Evolutionary conservation across 2,888 invertebrate genomes (phyloP), one percentile per base, ranked within the genome.

Genomic region (Lasioglossum villosulum): DNA sequence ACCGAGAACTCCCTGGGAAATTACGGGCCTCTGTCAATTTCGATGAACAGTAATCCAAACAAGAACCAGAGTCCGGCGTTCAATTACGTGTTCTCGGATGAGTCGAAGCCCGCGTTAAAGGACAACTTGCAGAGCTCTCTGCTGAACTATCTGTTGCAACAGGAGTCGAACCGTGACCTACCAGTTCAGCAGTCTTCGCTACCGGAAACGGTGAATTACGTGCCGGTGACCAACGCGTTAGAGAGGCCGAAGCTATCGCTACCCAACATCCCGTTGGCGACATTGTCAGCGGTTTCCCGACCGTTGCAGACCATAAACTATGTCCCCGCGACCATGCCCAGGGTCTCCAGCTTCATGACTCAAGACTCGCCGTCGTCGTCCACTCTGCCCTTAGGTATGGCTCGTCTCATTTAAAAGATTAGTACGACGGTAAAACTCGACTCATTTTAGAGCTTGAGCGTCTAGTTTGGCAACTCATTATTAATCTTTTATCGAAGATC

Each of bases 281-380:
- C 90, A 23, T 71, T 91, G 75, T 88, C 92, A 73, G 59, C 88
- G 45, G 83, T 89, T 68, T 81, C 91, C 27, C 86, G 87, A 34
- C 89, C 92, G 8, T 37, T 90, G 81, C 88, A 90, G 80, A 81
- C 89, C 16, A 78, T 92, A 74, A 92, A 91, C 85, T 91, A 91
- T 78, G 30, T 90, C 10, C 75, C 88, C 1, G 37, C 88, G 66
- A 87, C 84, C 27, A 6, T 91, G 30, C 90, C 92, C 23, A 91
- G 89, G 77, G 71, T 91, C 48, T 78, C 90, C 0, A 10, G 45
- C 42, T 91, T 90, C 86, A 48, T 90, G 39, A 78, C 87, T 45
- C 83, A 88, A 34, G 89, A 86, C 66, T 48, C 90, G 2, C 52
- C 86, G 71, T 23, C 86, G 37, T 82, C 88, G 16, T 34, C 85